Evolutionary conservation across 2,113 vertebrate species (phyloP).

Genomic region (Macrotus californicus): DNA sequence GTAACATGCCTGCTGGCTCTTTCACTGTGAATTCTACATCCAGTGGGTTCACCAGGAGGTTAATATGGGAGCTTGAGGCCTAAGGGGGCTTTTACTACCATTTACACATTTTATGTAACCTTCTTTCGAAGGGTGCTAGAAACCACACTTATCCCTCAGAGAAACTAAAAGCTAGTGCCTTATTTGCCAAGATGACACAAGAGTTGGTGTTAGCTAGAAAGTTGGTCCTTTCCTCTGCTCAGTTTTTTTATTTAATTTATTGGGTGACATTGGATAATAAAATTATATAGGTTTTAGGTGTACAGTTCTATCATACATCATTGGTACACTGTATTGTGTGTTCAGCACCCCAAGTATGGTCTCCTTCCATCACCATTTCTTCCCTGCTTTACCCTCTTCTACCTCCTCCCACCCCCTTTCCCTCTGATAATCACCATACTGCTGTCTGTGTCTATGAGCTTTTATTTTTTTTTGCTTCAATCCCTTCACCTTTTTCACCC

Average conservation of each 20-base stretch:
- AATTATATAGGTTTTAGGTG: background rate
- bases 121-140: background rate
- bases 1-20: background rate
- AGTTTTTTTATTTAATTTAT: background rate
- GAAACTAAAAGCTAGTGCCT: background rate
- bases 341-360: background rate
- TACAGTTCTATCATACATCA: background rate
- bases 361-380: background rate
- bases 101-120: background rate
- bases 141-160: background rate
- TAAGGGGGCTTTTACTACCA: background rate
- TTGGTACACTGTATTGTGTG: background rate
- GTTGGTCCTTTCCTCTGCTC: background rate
- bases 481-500: background rate
- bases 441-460: background rate
- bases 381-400: background rate
- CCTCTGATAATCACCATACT: background rate
- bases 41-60: background rate
- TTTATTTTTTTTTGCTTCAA: background rate
- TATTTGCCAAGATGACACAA: background rate
- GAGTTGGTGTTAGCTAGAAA: background rate
- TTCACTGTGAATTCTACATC: background rate
- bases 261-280: background rate
- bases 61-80: background rate
- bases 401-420: background rate